Percentiles rank a stretch among this genome's conserved stretches.
Evolutionary conservation across 1,140 invertebrate species (phyloP).

Genomic region (Anthonomus grandis): DNA sequence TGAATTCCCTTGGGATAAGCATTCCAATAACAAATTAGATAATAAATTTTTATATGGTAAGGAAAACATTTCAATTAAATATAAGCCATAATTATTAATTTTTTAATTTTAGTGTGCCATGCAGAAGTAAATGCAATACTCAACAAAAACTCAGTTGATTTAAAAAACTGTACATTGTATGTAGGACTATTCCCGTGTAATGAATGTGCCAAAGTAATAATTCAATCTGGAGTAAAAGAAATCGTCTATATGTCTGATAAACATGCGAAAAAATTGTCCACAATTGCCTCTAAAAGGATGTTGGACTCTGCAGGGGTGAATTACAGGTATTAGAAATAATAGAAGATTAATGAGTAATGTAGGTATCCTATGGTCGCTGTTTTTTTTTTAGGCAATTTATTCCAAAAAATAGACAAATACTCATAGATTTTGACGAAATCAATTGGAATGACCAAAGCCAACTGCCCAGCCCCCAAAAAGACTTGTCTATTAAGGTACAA

Average conservation of each 20-base stretch:
- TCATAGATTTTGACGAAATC: conserved; percentile 65
- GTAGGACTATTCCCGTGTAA: conserved; percentile 91
- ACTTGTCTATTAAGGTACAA: no score
- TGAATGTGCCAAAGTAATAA: conserved; percentile 96
- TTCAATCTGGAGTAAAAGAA: conserved; percentile 85
- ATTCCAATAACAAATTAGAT: conserved; percentile 54
- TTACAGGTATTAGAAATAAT: conserved; percentile 59
- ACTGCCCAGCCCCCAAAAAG: conserved; percentile 44
- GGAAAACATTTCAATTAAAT: no score
- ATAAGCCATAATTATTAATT: not conserved
- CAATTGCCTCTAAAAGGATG: conserved; percentile 75
- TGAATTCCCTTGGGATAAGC: conserved; percentile 81
- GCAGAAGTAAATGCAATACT: conserved; percentile 96
- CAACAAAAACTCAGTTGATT: conserved; percentile 78
- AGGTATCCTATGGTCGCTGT: no score
- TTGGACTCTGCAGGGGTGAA: conserved; percentile 70
- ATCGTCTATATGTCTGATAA: conserved; percentile 83
- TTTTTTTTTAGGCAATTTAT: conserved; percentile 58
- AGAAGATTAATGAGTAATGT: no score
- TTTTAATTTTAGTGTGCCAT: conserved; percentile 79
- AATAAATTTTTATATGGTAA: conserved; percentile 84
- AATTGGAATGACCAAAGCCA: conserved; percentile 55
- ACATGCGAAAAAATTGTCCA: conserved; percentile 62
- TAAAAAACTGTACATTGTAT: conserved; percentile 81
- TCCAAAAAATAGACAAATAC: conserved; percentile 60